phyloP scores from a whole-genome alignment of 2,797 vertebrate species.

The Gobio occitaniae region DNA sequence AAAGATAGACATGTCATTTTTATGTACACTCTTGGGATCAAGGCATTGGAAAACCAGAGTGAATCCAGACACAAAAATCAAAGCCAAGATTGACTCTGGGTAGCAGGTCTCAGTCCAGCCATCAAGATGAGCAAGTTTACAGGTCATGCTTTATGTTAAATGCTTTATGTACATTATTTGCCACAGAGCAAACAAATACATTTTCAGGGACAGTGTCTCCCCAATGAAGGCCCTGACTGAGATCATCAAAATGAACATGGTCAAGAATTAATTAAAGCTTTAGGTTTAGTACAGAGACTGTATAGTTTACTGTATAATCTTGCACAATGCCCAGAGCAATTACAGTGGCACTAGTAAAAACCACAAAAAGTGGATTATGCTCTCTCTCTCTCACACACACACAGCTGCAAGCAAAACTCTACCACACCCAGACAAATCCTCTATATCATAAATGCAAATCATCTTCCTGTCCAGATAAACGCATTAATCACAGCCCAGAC shows the following conservation, averaged over 20 bases:
- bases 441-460: slow-evolving; percentile 39
- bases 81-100: not conserved
- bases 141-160: not conserved
- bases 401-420: too few species aligned
- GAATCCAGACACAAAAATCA: slow-evolving; percentile 1
- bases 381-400: too few species aligned
- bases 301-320: slow-evolving; percentile 2
- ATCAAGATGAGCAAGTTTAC: not conserved
- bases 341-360: slow-evolving; percentile 47
- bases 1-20: not conserved
- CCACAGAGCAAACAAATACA: not conserved
- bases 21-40: not conserved
- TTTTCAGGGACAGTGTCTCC: not conserved
- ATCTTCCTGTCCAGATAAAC: slow-evolving; percentile 29
- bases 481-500: slow-evolving; percentile 32
- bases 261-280: not conserved
- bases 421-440: slow-evolving; percentile 42
- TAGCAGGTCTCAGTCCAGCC: not conserved
- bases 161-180: not conserved
- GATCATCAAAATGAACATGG: not conserved
- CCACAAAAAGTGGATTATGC: slow-evolving; percentile 5
- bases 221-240: not conserved
- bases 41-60: not conserved
- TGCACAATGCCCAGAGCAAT: slow-evolving; percentile 30
- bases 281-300: slow-evolving; percentile 1